Percentiles rank a stretch among this genome's conserved stretches.
phyloP scores from a whole-genome alignment of 2,113 vertebrate genomes.

The Hepsetus odoe region DNA sequence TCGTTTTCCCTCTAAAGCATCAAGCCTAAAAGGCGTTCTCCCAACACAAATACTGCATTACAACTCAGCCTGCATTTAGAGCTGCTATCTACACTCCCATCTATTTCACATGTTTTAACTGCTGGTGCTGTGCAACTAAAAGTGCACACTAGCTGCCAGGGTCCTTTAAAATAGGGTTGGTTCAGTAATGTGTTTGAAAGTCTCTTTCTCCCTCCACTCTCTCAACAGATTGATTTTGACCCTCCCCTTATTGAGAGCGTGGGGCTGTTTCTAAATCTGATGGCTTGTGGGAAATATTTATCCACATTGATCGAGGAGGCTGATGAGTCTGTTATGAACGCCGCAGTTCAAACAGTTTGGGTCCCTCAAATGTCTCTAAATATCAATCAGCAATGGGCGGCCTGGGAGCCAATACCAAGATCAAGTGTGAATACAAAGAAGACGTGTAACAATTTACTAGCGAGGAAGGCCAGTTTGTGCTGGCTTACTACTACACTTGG shows the following conservation, averaged over 20 bases:
- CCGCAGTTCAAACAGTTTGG: conserved; percentile 72
- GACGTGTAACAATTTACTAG: conserved; percentile 39
- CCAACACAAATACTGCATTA: not conserved
- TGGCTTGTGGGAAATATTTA: conserved; percentile 79
- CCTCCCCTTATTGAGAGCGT: conserved; percentile 43
- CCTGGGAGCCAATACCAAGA: conserved; percentile 39
- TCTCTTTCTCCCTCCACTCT: conserved; percentile 44
- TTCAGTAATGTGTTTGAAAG: conserved; percentile 53
- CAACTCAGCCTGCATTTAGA: not conserved
- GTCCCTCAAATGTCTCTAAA: conserved; percentile 71
- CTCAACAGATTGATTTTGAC: conserved; percentile 56
- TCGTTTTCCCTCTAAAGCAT: not conserved
- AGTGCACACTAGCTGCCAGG: conserved; percentile 10
- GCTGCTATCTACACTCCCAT: conserved; percentile 22
- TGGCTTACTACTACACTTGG: not conserved
- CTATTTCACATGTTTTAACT: conserved; percentile 30
- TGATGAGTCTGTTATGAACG: conserved; percentile 76
- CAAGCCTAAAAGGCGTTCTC: not conserved
- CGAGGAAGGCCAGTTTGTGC: not conserved
- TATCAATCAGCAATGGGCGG: conserved; percentile 69
- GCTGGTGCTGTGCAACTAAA: conserved; percentile 50
- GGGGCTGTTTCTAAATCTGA: conserved; percentile 69
- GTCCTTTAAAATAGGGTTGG: conserved; percentile 37
- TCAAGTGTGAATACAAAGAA: conserved; percentile 65
- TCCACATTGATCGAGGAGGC: conserved; percentile 73